These are phyloP conservation scores for Furnarius figulus DNA, from an alignment of 2,113 vertebrate genomes.

Conservation along the genomic window DNA sequence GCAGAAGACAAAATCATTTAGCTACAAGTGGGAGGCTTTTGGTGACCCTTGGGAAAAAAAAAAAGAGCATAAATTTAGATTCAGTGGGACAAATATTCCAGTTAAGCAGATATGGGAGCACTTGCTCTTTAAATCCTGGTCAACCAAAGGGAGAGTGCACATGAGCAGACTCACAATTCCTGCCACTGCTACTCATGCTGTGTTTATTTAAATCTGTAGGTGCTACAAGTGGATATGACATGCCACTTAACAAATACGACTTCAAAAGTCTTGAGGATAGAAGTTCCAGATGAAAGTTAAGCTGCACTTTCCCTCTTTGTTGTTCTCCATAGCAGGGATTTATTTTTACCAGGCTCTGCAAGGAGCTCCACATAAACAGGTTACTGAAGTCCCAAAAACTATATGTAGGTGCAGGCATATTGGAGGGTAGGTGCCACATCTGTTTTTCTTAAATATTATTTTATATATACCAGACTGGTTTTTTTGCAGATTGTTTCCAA, in stretches of 20 bases:
- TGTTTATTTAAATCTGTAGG: not conserved
- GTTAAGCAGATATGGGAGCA: not conserved
- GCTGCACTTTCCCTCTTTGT: not conserved
- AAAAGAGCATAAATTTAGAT: not conserved
- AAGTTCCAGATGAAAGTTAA: not conserved
- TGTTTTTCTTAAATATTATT: not conserved
- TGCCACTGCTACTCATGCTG: not conserved
- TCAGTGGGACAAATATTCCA: not conserved
- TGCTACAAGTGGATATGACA: not conserved
- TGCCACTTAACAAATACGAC: not conserved
- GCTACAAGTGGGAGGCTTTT: not conserved
- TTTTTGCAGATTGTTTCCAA: not conserved
- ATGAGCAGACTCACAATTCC: not conserved
- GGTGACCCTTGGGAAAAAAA: not conserved
- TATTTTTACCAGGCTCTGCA: not conserved
- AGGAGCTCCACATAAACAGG: not conserved
- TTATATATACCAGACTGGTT: not conserved
- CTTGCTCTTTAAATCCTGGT: not conserved
- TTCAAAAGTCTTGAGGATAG: not conserved
- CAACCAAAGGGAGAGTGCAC: not conserved
- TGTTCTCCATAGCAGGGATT: not conserved
- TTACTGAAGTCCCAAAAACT: not conserved
- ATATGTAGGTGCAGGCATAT: fast-evolving
- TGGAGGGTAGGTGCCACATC: not conserved
- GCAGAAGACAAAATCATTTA: not conserved